Evolutionary conservation across 2,888 invertebrate species (phyloP), one percentile per base, ranked within the genome.

Genomic region (Dolichopus griseipennis): DNA sequence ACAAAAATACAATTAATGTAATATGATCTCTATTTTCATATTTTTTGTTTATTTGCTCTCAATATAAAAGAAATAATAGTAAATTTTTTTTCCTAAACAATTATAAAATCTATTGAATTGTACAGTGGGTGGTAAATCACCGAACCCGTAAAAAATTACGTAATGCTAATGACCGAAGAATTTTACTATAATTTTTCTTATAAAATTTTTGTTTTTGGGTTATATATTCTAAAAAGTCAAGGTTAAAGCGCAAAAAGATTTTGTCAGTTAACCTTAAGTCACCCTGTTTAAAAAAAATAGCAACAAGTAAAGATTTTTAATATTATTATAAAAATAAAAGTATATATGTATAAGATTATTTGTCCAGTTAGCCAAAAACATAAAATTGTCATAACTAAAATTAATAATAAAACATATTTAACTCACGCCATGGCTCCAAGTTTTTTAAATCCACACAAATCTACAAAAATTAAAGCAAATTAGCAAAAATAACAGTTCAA

Each of bases 81-180:
- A 18, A 18, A 52, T 52, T 52, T 52, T 52, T 12, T 52, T n/a
- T 52, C 8, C 52, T 15, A 52, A 52, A 41, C 9, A 52, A 52
- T 52, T 52, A 52, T 52, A 18, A 52, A 52, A 52, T 18, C n/a
- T n/a, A 52, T 52, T 52, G 52, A 18, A 52, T 4, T 52, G 18
- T 52, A 18, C 52, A 52, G 52, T 52, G 52, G 52, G 52, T 52
- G 52, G 52, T 52, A 52, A 52, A 52, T 52, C 52, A 52, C 52
- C 52, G 52, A 52, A 52, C 52, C 52, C 15, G 15, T 52, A 7
- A 41, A 12, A 37, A 52, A 52, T 52, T 52, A 52, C 52, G 52
- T 52, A 52, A 52, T 52, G 52, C 52, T 12, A 52, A 52, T 52
- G 52, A 52, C 52, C 52, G 12, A 7, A 52, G 52, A 52, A 52